phyloP scores from a whole-genome alignment of 1,140 invertebrate genomes.

The Cydia fagiglandana region DNA sequence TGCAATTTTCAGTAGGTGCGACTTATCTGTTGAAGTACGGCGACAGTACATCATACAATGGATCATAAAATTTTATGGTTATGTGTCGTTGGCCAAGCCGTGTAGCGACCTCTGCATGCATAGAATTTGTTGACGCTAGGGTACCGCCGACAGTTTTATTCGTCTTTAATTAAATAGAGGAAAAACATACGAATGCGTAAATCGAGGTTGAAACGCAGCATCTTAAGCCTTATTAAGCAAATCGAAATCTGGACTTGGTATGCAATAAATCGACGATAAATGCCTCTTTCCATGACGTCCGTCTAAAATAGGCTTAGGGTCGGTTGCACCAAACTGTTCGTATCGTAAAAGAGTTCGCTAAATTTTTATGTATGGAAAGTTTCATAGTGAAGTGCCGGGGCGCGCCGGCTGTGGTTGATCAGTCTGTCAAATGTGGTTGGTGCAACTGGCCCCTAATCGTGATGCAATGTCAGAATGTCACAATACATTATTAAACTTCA shows the following conservation, averaged over 20 bases:
- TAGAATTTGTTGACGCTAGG: neutral
- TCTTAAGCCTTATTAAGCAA: slow-evolving; percentile 18
- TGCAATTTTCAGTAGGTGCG: slow-evolving; percentile 17
- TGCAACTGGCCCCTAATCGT: no score
- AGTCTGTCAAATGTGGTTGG: no score
- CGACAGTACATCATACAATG: slow-evolving; percentile 45
- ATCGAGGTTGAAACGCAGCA: slow-evolving; percentile 10
- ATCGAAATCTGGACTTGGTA: neutral
- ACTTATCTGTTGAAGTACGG: slow-evolving; percentile 35
- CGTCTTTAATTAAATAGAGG: slow-evolving; percentile 2
- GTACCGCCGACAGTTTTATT: neutral
- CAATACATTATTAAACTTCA: neutral
- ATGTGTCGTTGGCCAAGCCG: slow-evolving; percentile 39
- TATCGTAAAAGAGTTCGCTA: no score
- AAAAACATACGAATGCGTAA: neutral
- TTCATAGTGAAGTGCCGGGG: no score
- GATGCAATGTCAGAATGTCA: neutral
- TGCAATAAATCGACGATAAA: slow-evolving; percentile 14
- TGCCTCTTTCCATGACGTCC: slow-evolving; percentile 1
- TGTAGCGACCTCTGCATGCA: slow-evolving; percentile 42
- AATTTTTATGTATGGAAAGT: no score
- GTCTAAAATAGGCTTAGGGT: neutral
- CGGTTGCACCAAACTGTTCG: no score
- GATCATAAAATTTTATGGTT: slow-evolving; percentile 49
- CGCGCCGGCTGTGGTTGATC: no score